Base-by-base conservation (phyloP, 2,888 invertebrate species). In the Thalpophila matura region DNA sequence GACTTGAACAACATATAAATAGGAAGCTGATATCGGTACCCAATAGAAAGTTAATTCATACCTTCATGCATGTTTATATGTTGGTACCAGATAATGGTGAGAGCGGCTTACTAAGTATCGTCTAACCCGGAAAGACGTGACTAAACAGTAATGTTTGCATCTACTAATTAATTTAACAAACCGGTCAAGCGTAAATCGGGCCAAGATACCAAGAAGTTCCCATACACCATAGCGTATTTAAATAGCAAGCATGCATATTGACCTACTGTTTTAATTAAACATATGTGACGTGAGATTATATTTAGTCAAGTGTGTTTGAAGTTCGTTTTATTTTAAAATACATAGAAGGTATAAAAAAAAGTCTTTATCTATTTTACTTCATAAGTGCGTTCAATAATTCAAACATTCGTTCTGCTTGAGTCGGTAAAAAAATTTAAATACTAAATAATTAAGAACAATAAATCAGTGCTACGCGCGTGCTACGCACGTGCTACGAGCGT, bases 81-180 rank as follows among this genome's bases (percentile, higher is more conserved):
- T 31, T 46, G 16, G 47, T 26, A 50, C 16, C 22, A 37, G 59
- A 74, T 73, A 79, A 59, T 65, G 22, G 55, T 35, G 31, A 67
- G 42, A 60, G 43, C 54, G 16, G 29, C 29, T 50, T 38, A 49
- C 37, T 37, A 33, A 49, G 63, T 42, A 59, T 50, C 58, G 40
- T 60, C 54, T 54, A 68, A 59, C 65, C 54, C 47, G 31, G 47
- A 53, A 51, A 79, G 60, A 64, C 79, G 74, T 80, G 73, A 79
- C 79, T 53, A 68, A 79, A 79, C 76, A 75, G 65, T 73, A 73
- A 79, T 76, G 79, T 63, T 73, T 73, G 62, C 74, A 62, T 73
- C 68, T 43, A 68, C 74, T 80, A 79, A 79, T 79, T 80, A 80
- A 79, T 74, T 73, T 68, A 69, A 65, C 51, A 73, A 79, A 74